phyloP scores from a whole-genome alignment of 2,113 vertebrate species.

The Zapus hudsonius region DNA sequence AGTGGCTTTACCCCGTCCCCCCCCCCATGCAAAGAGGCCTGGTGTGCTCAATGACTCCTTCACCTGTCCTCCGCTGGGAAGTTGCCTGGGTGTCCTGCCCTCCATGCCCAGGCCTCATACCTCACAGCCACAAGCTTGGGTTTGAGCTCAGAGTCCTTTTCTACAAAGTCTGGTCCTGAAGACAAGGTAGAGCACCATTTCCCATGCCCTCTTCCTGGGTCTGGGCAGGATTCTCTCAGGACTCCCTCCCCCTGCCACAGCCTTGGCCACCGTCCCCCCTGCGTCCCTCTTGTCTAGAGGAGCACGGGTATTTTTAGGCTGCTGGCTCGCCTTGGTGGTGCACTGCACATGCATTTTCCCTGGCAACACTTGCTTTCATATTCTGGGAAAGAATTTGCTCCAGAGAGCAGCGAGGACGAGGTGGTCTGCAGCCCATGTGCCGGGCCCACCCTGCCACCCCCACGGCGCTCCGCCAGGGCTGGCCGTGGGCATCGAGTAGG shows the following conservation, averaged over 20 bases:
- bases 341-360: background rate
- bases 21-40: background rate
- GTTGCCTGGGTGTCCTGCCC: background rate
- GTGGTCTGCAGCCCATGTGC: background rate
- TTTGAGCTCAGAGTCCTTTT: background rate
- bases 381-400: constrained; percentile 44
- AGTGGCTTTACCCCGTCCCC: background rate
- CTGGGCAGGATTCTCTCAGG: background rate
- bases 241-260: background rate
- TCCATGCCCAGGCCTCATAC: background rate
- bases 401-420: background rate
- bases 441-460: background rate
- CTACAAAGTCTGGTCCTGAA: background rate
- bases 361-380: constrained; percentile 35
- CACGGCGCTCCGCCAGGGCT: background rate
- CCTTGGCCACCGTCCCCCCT: background rate
- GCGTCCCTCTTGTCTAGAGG: background rate
- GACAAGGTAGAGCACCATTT: fast-evolving
- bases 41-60: background rate
- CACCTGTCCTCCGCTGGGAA: background rate
- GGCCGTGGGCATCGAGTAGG: background rate
- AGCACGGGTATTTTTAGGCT: constrained; percentile 2
- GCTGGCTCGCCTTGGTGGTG: background rate
- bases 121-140: background rate
- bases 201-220: background rate